A percentile compares a stretch with the other conserved stretches of the same genome.
phyloP scores from a whole-genome alignment of 2,797 vertebrate genomes.

The Enteromius fasciolatus region DNA sequence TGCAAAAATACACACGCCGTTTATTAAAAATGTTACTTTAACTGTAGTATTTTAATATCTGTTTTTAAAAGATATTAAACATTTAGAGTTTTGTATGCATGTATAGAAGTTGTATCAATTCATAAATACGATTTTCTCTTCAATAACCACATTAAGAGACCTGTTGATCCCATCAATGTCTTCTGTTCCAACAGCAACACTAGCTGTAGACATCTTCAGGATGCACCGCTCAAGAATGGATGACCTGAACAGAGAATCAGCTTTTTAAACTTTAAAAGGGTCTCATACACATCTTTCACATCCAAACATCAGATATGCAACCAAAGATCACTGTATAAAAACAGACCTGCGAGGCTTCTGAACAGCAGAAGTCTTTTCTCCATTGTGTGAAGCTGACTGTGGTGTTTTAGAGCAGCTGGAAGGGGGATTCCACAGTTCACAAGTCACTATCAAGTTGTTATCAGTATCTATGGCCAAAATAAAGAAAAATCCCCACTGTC shows the following conservation, averaged over 20 bases:
- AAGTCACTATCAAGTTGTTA: not conserved
- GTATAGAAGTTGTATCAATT: not conserved
- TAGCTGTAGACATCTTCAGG: constrained; percentile 78
- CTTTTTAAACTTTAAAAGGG: not conserved
- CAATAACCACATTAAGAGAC: constrained; percentile 48
- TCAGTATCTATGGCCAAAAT: too few relatives aligned
- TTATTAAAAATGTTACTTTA: too few relatives aligned
- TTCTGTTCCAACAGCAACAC: constrained; percentile 79
- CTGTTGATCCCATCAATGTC: constrained; percentile 74
- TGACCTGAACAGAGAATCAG: constrained; percentile 61
- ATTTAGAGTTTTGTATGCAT: not conserved
- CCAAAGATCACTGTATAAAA: not conserved
- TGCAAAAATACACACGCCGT: too few relatives aligned
- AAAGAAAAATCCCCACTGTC: too few relatives aligned
- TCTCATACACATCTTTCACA: not conserved
- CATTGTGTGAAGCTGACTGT: constrained; percentile 42
- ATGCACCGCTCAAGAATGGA: constrained; percentile 83
- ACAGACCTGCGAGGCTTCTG: constrained; percentile 60
- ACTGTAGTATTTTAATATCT: too few relatives aligned
- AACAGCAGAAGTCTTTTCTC: constrained; percentile 24
- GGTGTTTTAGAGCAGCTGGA: constrained; percentile 53
- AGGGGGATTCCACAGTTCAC: not conserved
- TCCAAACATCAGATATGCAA: not conserved
- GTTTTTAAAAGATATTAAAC: not conserved
- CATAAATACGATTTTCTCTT: not conserved